Percentiles rank a stretch among this genome's conserved stretches.
These are phyloP conservation scores for Andrena minutula DNA, from an alignment of 2,888 invertebrate genomes.

Conservation along the genomic window DNA sequence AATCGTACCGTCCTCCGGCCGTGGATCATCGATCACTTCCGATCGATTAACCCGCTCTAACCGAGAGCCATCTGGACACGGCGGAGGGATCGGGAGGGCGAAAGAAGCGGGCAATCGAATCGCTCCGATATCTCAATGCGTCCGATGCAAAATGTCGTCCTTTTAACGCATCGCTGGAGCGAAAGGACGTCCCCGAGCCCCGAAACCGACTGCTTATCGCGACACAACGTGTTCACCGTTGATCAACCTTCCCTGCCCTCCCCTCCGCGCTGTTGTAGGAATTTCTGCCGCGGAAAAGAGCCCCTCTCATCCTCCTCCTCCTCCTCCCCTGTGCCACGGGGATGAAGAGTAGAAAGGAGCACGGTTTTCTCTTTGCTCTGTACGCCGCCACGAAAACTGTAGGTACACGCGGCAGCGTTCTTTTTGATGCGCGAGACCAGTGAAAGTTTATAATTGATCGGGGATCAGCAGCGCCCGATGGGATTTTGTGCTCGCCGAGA, in stretches of 20 bases:
- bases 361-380: slow-evolving; percentile 14
- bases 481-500: neutral
- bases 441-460: slow-evolving; percentile 47
- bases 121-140: slow-evolving; percentile 63
- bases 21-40: slow-evolving; percentile 71
- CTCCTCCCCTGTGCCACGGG: neutral
- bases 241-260: neutral
- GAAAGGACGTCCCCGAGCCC: slow-evolving; percentile 46
- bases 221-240: neutral
- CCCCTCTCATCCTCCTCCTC: neutral
- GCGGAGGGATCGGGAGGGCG: neutral
- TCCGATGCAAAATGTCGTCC: slow-evolving; percentile 60
- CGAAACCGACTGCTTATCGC: slow-evolving; percentile 56
- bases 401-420: neutral
- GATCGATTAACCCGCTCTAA: slow-evolving; percentile 63
- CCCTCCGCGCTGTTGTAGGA: neutral
- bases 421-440: slow-evolving; percentile 21
- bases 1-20: slow-evolving; percentile 18
- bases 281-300: slow-evolving; percentile 14
- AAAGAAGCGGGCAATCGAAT: slow-evolving; percentile 35
- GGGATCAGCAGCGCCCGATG: neutral
- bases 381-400: slow-evolving; percentile 6
- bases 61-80: slow-evolving; percentile 42
- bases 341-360: slow-evolving; percentile 27
- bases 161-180: slow-evolving; percentile 63